These are phyloP conservation scores for Orius laevigatus DNA, from an alignment of 1,140 invertebrate species.

Conservation along the genomic window DNA sequence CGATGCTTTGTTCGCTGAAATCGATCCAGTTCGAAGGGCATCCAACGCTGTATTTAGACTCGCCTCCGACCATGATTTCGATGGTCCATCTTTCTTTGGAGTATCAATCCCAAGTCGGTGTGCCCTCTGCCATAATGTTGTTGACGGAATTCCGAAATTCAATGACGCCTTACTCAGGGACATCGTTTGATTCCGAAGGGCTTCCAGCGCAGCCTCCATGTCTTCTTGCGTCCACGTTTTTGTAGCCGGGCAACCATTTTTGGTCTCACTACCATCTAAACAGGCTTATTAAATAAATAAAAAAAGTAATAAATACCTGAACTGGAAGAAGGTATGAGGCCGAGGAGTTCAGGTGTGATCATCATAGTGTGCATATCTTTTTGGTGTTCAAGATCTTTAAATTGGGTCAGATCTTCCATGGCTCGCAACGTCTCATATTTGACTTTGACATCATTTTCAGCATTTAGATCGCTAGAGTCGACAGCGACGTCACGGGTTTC, in stretches of 20 bases:
- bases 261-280: too few relatives aligned
- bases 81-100: conserved; percentile 71
- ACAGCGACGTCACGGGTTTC: conserved; percentile 21
- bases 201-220: conserved; percentile 73
- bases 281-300: neutral
- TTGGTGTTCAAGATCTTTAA: conserved; percentile 16
- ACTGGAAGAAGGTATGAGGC: conserved; percentile 38
- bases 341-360: conserved; percentile 45
- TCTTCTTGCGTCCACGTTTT: conserved; percentile 77
- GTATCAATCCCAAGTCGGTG: conserved; percentile 47
- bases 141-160: conserved; percentile 74
- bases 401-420: conserved; percentile 32
- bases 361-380: conserved; percentile 39
- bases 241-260: conserved; percentile 24
- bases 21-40: conserved; percentile 60
- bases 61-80: conserved; percentile 74
- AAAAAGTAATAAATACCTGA: conserved; percentile 17
- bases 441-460: conserved; percentile 35
- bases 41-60: conserved; percentile 63
- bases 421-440: conserved; percentile 49
- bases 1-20: conserved; percentile 77
- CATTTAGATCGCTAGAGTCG: conserved; percentile 13
- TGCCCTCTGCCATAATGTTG: conserved; percentile 67
- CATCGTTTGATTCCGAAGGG: conserved; percentile 68
- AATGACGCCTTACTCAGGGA: conserved; percentile 70